These are phyloP conservation scores for Slavum lentiscoides DNA, from an alignment of 2,888 invertebrate species.

Conservation along the genomic window DNA sequence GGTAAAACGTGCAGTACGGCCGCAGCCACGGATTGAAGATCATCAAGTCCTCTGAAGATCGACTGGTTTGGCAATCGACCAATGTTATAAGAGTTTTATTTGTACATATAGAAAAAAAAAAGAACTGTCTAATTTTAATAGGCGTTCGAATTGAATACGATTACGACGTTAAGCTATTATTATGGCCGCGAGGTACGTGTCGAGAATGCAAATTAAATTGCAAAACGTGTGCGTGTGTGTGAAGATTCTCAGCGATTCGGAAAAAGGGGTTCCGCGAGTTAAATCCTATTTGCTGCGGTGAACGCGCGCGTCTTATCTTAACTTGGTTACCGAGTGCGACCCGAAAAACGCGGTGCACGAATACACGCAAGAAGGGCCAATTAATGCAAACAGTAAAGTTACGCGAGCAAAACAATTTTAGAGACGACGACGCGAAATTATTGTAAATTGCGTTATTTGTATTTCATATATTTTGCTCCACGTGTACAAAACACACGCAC, in stretches of 20 bases:
- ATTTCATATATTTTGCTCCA: conserved; percentile 27
- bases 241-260: too few species aligned
- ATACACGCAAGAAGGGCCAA: not conserved
- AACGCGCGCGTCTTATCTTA: conserved; percentile 29
- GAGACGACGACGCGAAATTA: conserved; percentile 3
- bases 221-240: not conserved
- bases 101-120: too few species aligned
- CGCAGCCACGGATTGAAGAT: too few species aligned
- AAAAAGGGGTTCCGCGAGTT: not conserved
- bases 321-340: not conserved
- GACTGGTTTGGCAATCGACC: too few species aligned
- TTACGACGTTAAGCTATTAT: conserved; percentile 3
- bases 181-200: not conserved
- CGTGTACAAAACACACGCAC: too few species aligned
- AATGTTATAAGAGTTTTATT: too few species aligned
- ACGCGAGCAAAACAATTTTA: conserved; percentile 32
- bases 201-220: conserved; percentile 20
- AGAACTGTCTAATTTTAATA: too few species aligned
- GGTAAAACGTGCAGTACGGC: too few species aligned
- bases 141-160: too few species aligned
- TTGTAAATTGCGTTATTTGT: conserved; percentile 7
- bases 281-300: conserved; percentile 34
- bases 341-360: not conserved
- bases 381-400: conserved; percentile 34
- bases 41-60: too few species aligned